phyloP scores from a whole-genome alignment of 2,888 invertebrate genomes.

The Philereme transversata region DNA sequence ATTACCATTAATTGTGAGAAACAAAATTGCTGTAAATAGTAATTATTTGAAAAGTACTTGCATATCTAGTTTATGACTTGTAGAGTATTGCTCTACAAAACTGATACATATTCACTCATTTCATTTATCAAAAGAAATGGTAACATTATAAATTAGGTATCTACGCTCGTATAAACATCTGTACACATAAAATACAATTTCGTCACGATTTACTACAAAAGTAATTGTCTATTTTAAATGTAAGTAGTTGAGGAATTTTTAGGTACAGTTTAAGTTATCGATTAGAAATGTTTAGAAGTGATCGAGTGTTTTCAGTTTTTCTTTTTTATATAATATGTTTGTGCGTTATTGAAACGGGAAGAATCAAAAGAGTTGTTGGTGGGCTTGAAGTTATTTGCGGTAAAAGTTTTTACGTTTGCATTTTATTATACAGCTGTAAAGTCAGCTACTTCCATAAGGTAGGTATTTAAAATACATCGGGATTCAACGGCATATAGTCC shows the following conservation, averaged over 20 bases:
- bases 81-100: neutral
- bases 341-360: constrained; percentile 43
- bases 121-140: neutral
- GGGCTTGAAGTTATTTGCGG: constrained; percentile 65
- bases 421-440: neutral
- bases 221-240: constrained; percentile 37
- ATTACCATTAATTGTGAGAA: no score
- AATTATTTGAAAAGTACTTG: no score
- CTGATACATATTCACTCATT: neutral
- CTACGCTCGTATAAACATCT: constrained; percentile 40
- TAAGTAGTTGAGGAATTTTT: constrained; percentile 32
- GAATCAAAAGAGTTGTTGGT: constrained; percentile 69
- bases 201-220: constrained; percentile 56
- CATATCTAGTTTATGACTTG: neutral
- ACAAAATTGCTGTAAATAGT: no score
- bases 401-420: constrained; percentile 41
- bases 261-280: constrained; percentile 30
- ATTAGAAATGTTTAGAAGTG: constrained; percentile 30
- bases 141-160: constrained; percentile 7
- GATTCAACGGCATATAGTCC: no score
- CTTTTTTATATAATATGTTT: constrained; percentile 37
- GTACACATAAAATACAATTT: constrained; percentile 45
- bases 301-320: constrained; percentile 37
- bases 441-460: neutral
- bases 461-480: no score